phyloP scores from a whole-genome alignment of 2,113 vertebrate genomes.

The Cyanoderma ruficeps region DNA sequence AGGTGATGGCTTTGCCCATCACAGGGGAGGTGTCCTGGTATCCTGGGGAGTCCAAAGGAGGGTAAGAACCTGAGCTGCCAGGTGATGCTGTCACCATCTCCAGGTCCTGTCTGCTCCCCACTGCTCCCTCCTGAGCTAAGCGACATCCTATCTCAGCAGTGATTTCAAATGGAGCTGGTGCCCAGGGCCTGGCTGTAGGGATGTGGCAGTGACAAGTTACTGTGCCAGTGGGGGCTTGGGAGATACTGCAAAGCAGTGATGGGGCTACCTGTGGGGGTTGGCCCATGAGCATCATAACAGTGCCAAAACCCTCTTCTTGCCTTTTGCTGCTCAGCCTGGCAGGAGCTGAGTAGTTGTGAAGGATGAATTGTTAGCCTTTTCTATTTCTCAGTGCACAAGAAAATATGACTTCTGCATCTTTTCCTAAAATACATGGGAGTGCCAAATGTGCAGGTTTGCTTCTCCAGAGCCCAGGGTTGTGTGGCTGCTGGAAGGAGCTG shows the following conservation, averaged over 20 bases:
- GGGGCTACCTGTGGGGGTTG: fast-evolving
- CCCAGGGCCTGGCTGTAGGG: background rate
- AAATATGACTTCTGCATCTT: background rate
- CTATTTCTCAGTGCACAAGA: background rate
- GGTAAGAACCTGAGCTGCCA: background rate
- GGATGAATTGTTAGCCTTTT: background rate
- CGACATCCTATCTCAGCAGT: fast-evolving
- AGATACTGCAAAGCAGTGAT: background rate
- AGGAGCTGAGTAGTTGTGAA: background rate
- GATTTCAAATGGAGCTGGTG: background rate
- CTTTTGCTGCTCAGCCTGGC: background rate
- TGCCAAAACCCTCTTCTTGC: background rate
- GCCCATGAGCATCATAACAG: background rate
- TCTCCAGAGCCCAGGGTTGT: background rate
- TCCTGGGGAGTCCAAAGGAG: background rate
- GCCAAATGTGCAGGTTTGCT: background rate
- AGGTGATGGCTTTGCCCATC: background rate
- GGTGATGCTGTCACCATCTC: background rate
- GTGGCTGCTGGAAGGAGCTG: background rate
- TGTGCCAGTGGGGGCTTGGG: background rate
- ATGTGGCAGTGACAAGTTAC: background rate
- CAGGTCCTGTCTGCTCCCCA: background rate
- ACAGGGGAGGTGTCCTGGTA: background rate
- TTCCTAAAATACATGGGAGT: background rate
- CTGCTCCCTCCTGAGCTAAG: background rate